Evolutionary conservation across 2,113 vertebrate species (phyloP), one percentile per base, ranked within the genome.

Genomic region (Galemys pyrenaicus): DNA sequence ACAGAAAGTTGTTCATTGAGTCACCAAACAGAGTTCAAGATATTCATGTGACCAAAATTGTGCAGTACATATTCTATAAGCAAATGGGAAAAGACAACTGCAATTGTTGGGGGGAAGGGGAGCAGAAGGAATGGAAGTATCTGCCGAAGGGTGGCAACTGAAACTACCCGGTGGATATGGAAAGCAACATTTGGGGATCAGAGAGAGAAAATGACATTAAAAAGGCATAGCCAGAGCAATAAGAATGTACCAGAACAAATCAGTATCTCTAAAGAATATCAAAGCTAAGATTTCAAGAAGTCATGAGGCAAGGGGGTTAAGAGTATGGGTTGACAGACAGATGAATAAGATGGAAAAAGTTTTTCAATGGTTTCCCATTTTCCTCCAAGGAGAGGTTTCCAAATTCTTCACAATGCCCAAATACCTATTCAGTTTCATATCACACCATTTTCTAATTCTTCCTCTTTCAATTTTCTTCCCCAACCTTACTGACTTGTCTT

Each of bases 41-140:
- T 62, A 95, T n/a, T 67, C 60, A 44, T 12, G 5, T 85, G 64
- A 91, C 30, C 49, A 39, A 92, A 88, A 77, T 6, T 51, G 22
- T 44, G 20, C 24, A 78, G 17, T 65, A 62, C 77, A 86, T 89
- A 41, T 93, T 89, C 83, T 78, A 3, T 62, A 81, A 92, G 80
- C 13, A 85, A 35, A 81, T 64, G 9, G 19, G 6, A 64, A 71
- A 89, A 64, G 20, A 30, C 9, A 73, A 62, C n/a, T 91, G 9
- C 22, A 65, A 5, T 16, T 51, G 13, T 17, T 51, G 49, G 49
- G 49, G 49, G 3, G 22, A 56, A 22, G 19, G 16, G 54, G 54
- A 8, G 54, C 7, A 7, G 54, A 24, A 39, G 65, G 37, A 28
- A 8, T 75, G 82, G 20, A 81, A 44, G 2, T n/a, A 24, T 49